Conservation (phyloP, 1,140 invertebrate genomes). For the Hypothenemus hampei region DNA sequence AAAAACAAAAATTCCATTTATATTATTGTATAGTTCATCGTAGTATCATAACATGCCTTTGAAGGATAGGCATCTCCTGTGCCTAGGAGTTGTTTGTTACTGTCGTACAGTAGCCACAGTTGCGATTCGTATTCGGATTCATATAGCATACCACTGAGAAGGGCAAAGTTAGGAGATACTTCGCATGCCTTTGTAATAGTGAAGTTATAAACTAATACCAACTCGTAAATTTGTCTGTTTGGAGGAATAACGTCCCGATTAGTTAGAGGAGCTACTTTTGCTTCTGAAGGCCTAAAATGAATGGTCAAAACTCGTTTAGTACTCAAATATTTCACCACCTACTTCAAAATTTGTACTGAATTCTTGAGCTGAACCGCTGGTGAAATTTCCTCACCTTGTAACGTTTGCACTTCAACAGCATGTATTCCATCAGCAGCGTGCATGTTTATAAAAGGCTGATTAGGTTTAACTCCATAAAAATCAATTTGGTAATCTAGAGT, state of each 20-base stretch:
- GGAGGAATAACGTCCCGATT: slow-evolving; percentile 80
- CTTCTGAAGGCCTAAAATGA: slow-evolving; percentile 67
- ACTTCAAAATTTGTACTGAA: slow-evolving; percentile 74
- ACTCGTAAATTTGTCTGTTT: slow-evolving; percentile 82
- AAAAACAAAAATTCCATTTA: slow-evolving; percentile 36
- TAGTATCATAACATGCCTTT: slow-evolving; percentile 56
- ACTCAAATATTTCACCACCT: slow-evolving; percentile 12
- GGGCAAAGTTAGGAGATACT: slow-evolving; percentile 70
- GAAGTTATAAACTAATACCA: slow-evolving; percentile 82
- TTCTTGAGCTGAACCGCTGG: slow-evolving; percentile 72
- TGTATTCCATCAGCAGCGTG: slow-evolving; percentile 74
- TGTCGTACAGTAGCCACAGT: slow-evolving; percentile 93
- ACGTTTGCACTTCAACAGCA: slow-evolving; percentile 62
- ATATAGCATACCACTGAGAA: slow-evolving; percentile 84
- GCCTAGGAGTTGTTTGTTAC: slow-evolving; percentile 81
- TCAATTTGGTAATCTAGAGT: slow-evolving; percentile 68
- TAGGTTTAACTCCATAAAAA: slow-evolving; percentile 78
- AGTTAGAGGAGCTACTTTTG: slow-evolving; percentile 70
- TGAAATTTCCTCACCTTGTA: slow-evolving; percentile 75
- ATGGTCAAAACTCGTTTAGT: background rate
- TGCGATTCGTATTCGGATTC: slow-evolving; percentile 94
- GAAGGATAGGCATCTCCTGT: slow-evolving; percentile 85
- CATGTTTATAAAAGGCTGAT: slow-evolving; percentile 58
- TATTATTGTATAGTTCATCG: background rate
- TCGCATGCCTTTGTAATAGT: slow-evolving; percentile 77